Evolutionary conservation across 2,888 invertebrate genomes (phyloP), one percentile per base, ranked within the genome.

Genomic region (Aplocera efformata): DNA sequence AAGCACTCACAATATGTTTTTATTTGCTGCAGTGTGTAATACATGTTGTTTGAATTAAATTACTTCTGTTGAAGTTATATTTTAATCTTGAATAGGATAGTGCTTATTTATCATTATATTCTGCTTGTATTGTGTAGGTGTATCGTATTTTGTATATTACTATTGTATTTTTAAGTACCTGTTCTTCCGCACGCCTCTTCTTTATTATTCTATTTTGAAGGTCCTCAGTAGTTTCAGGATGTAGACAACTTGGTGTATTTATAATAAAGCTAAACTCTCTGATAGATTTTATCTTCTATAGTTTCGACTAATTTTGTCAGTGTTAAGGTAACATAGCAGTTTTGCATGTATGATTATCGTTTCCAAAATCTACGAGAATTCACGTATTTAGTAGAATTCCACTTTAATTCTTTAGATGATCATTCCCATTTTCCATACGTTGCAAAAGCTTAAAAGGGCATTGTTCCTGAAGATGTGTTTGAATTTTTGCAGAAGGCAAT

Each of bases 401-500:
- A 44, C 7, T 25, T 29, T 17, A 13, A 38, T 10, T 9, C 28
- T 24, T 40, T 48, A 48, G 51, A 44, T 34, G 11, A 39, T 41
- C 49, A 45, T 47, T 9, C 39, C 37, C 44, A 46, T 46, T 46
- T 31, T 20, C 7, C 9, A 25, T 32, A 23, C 5, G 10, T 21
- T 25, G 13, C 13, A 5, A 5, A 6, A 24, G 17, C 9, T 25
- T 22, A 7, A 10, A 21, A 32, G 17, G n/a, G 10, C 23, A 8
- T 10, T 31, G 5, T 20, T 32, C 13, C 26, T 37, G 29, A 41
- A 34, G 10, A 45, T 27, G 11, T 39, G 13, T 36, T 41, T 43
- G 24, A 26, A 24, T 49, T 43, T 53, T 89, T 88, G 27, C 88
- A 90, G 90, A 89, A 75, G 90, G 90, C 63, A 90, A 90, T 74